phyloP scores from a whole-genome alignment of 2,888 invertebrate species.

The Oligia fasciuncula region DNA sequence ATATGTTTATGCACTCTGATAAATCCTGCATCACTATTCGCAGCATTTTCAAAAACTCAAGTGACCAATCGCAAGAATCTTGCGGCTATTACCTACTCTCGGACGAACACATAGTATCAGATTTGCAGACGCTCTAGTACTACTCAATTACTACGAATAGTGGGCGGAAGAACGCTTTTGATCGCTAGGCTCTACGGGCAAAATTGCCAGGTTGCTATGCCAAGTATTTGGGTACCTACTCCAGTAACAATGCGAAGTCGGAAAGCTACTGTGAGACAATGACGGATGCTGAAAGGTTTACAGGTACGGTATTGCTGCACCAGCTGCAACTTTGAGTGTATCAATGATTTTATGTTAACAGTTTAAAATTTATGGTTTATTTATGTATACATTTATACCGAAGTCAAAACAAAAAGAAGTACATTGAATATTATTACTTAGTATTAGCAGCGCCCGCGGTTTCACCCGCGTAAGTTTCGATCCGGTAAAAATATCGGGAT shows the following conservation, averaged over 20 bases:
- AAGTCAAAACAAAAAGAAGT: too few species aligned
- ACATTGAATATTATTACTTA: too few species aligned
- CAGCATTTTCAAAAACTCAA: neutral
- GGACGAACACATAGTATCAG: constrained; percentile 17
- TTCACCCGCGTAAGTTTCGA: too few species aligned
- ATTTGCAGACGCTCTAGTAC: constrained; percentile 4
- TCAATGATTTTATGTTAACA: neutral
- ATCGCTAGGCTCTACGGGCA: constrained; percentile 15
- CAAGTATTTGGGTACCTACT: constrained; percentile 30
- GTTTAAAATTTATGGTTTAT: neutral
- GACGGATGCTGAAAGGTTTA: constrained; percentile 15
- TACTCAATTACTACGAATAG: constrained; percentile 43
- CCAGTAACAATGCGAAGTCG: constrained; percentile 33
- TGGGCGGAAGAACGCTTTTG: constrained; percentile 40
- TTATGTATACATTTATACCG: neutral
- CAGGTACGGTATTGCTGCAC: neutral
- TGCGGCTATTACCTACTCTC: neutral
- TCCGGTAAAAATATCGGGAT: too few species aligned
- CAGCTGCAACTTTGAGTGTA: neutral
- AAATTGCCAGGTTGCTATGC: constrained; percentile 48
- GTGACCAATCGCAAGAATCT: constrained; percentile 7
- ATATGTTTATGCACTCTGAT: neutral
- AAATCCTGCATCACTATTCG: neutral
- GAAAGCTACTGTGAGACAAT: constrained; percentile 18
- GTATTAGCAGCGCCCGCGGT: too few species aligned